Evolutionary conservation across 1,140 invertebrate species (phyloP), one percentile per base, ranked within the genome.

Genomic region (Scaptomyza hsui): DNA sequence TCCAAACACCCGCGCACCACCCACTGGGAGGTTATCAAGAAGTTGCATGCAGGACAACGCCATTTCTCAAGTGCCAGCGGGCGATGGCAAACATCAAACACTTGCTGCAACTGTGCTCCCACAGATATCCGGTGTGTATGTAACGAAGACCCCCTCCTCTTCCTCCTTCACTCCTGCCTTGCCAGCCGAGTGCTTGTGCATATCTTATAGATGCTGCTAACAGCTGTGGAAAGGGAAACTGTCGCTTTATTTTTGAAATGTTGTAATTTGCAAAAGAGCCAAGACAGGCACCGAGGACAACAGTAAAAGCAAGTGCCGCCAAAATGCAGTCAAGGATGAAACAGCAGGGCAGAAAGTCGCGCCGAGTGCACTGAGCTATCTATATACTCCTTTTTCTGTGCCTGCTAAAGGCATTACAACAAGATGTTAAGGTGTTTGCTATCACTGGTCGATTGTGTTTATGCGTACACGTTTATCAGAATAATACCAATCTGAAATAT

Each of bases 191-290:
- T 75, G 72, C 56, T 74, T 74, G 73, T 62, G 76, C 68, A 80
- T 63, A 60, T 70, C 49, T 78, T 69, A 52, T 45, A 26, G 57
- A 29, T 39, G 47, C 37, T 10, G 18, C 41, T 37, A 63, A 7
- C 10, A 35, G 19, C 26, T 13, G 9, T 13, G 29, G 44, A 32
- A 15, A 15, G 39, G 18, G 41, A 48, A 67, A 73, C 75, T 86
- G 86, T 88, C 82, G 68, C 72, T 82, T 78, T 75, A 86, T 88
- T 89, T 89, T 80, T 82, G 82, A 81, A 89, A 89, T 90, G 88
- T n/a, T n/a, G n/a, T 80, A 89, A 89, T 89, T 89, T 90, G 88
- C 82, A 83, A 79, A 78, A 85, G 76, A 80, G 78, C 62, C 72
- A 67, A 57, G 52, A 59, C 56, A 74, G 52, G 19, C 19, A 35